phyloP scores from a whole-genome alignment of 2,888 invertebrate genomes.

The Oscheius sp. region DNA sequence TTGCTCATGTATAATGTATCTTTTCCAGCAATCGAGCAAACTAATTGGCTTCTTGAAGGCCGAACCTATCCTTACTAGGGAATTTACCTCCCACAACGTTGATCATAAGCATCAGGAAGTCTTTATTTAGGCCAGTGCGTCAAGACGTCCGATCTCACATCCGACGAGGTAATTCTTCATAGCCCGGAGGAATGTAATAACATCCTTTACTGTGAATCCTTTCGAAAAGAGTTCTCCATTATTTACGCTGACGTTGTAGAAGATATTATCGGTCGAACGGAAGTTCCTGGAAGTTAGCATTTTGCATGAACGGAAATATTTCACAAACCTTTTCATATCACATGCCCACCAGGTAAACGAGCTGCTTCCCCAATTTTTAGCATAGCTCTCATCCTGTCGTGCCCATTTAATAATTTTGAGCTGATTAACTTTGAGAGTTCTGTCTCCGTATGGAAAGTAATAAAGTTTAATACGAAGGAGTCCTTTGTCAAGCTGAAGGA shows the following conservation, averaged over 20 bases:
- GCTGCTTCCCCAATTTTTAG: constrained; percentile 29
- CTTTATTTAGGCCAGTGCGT: constrained; percentile 26
- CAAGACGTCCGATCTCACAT: constrained; percentile 32
- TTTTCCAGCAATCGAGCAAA: constrained; percentile 15
- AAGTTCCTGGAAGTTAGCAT: constrained; percentile 17
- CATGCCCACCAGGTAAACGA: constrained; percentile 33
- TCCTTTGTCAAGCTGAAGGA: constrained; percentile 27
- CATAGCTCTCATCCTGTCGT: constrained; percentile 6
- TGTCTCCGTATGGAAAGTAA: constrained; percentile 29
- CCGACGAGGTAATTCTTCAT: constrained; percentile 22
- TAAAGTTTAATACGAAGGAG: constrained; percentile 12
- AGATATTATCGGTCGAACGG: constrained; percentile 9
- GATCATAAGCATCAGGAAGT: constrained; percentile 1
- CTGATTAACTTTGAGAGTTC: constrained; percentile 1
- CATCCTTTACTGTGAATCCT: constrained; percentile 32
- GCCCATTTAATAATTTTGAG: constrained; percentile 17
- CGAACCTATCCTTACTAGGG: background rate
- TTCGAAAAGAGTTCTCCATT: constrained; percentile 29
- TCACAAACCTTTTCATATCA: constrained; percentile 29
- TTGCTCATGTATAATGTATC: constrained; percentile 24
- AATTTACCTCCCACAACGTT: background rate
- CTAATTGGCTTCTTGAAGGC: constrained; percentile 8
- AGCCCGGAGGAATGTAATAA: constrained; percentile 15
- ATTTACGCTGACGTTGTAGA: constrained; percentile 24
- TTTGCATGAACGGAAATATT: background rate